These are phyloP conservation scores for Drosophila melanosoma DNA, from an alignment of 2,888 invertebrate genomes.

Conservation along the genomic window DNA sequence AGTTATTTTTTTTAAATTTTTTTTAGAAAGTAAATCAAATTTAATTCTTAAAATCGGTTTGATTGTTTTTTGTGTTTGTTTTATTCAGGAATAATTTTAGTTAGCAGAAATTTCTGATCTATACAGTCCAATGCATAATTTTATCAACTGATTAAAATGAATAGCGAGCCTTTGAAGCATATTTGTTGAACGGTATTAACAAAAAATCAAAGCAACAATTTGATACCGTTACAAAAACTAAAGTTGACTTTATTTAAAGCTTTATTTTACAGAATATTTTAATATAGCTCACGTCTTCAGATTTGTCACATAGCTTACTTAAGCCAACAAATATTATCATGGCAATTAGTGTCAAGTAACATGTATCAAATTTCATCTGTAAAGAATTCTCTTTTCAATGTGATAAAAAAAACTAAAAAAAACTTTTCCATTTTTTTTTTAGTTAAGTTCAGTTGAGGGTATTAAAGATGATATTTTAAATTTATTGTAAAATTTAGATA, in stretches of 20 bases:
- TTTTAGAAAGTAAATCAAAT: too few species aligned
- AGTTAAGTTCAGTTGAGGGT: constrained; percentile 4
- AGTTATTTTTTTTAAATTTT: too few species aligned
- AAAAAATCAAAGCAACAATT: not conserved
- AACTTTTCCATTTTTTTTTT: not conserved
- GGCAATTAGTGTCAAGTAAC: constrained; percentile 4
- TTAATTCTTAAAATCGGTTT: too few species aligned
- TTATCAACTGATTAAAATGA: not conserved
- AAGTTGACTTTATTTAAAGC: not conserved
- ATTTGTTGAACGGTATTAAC: not conserved
- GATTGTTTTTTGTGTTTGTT: not conserved
- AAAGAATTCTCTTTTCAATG: not conserved
- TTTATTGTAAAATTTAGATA: not conserved
- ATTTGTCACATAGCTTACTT: not conserved
- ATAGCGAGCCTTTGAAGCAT: not conserved
- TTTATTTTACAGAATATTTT: not conserved
- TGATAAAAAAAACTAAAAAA: not conserved
- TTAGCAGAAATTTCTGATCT: not conserved
- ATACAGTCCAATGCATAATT: not conserved
- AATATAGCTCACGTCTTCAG: not conserved
- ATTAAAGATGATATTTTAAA: not conserved
- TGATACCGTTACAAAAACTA: not conserved
- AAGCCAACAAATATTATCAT: not conserved
- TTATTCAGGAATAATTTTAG: not conserved
- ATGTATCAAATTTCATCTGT: constrained; percentile 1